These are phyloP conservation scores for Macrophya annulata DNA, from an alignment of 2,888 invertebrate genomes.

Conservation along the genomic window DNA sequence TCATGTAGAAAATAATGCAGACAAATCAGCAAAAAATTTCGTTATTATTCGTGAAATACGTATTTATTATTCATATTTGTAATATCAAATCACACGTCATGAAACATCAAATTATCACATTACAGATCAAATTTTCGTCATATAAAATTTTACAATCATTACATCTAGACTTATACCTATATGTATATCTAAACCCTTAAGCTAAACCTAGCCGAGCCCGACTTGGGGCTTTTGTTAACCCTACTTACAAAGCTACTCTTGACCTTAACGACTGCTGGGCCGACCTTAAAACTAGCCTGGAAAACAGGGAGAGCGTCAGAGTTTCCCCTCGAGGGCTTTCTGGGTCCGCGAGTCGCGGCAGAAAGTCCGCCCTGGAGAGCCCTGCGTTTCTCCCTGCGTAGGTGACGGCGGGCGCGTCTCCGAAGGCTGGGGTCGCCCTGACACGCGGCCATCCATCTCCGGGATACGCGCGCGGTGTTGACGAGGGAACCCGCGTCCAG, in stretches of 20 bases:
- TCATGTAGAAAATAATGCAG: neutral
- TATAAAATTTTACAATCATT: neutral
- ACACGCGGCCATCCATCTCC: constrained; percentile 51
- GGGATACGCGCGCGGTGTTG: constrained; percentile 53
- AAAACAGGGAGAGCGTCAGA: neutral
- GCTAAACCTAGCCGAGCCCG: constrained; percentile 20
- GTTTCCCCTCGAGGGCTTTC: neutral
- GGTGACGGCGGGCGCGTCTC: constrained; percentile 48
- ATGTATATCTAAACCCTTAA: constrained; percentile 30
- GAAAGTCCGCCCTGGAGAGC: constrained; percentile 29
- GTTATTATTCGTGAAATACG: neutral
- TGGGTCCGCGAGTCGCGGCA: neutral
- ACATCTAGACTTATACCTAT: neutral
- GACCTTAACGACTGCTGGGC: neutral
- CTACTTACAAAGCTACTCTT: constrained; percentile 23
- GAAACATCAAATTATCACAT: neutral
- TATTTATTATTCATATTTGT: neutral
- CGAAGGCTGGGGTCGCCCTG: constrained; percentile 54
- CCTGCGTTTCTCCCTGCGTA: constrained; percentile 47
- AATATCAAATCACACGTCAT: neutral
- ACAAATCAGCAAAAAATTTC: neutral
- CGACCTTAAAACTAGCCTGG: constrained; percentile 24
- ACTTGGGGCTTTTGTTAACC: constrained; percentile 1
- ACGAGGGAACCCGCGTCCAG: constrained; percentile 56
- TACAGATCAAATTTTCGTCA: neutral